Percentiles rank a stretch among this genome's conserved stretches.
These are phyloP conservation scores for Lethrus apterus DNA, from an alignment of 1,140 invertebrate genomes.

Conservation along the genomic window DNA sequence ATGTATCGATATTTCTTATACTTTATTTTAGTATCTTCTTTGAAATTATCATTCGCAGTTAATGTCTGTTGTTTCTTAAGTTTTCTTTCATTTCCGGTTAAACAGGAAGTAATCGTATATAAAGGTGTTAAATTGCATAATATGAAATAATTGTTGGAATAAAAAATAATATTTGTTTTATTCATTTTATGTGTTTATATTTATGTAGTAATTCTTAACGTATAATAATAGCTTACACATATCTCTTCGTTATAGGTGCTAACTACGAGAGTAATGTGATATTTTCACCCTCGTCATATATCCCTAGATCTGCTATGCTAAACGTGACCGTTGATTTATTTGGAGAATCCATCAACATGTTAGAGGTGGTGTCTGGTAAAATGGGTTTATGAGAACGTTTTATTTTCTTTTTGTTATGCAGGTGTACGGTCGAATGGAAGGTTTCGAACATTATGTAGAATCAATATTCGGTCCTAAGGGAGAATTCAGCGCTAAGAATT, in stretches of 20 bases:
- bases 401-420: constrained; percentile 35
- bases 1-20: too few species aligned
- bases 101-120: too few species aligned
- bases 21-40: too few species aligned
- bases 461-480: constrained; percentile 70
- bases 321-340: constrained; percentile 87
- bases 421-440: constrained; percentile 70
- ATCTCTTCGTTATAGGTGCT: constrained; percentile 46
- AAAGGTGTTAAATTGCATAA: too few species aligned
- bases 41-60: too few species aligned
- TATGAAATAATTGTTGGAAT: too few species aligned
- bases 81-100: too few species aligned
- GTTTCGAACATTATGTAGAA: constrained; percentile 78
- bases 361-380: constrained; percentile 53
- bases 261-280: constrained; percentile 75
- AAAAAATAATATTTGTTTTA: too few species aligned
- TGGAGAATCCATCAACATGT: constrained; percentile 79
- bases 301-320: constrained; percentile 71
- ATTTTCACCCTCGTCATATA: constrained; percentile 82
- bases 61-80: too few species aligned
- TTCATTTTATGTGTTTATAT: too few species aligned
- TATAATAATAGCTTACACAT: background rate
- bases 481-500: constrained; percentile 54
- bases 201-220: too few species aligned
- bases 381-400: constrained; percentile 16